Base-by-base conservation (phyloP, 2,113 vertebrate species). In the Seriola rivoliana region DNA sequence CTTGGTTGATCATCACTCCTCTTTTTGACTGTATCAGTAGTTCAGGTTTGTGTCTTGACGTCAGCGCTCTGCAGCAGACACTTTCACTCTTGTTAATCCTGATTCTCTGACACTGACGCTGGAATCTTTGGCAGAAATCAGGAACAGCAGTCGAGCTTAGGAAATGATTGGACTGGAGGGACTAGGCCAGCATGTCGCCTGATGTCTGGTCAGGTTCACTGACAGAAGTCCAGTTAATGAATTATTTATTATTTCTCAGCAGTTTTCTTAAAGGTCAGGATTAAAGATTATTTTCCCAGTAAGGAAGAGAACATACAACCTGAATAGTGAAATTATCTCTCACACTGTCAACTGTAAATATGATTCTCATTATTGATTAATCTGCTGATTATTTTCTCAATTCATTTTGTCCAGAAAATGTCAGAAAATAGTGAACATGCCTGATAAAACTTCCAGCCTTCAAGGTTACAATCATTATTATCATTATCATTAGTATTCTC, bases 21-120 rank as follows among this genome's bases (percentile, higher is more conserved):
- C 50, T 54, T 19, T 46, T 68, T 19, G 19, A 36, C 44, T 4
- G 2, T 13, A 52, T 50, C 14, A 42, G 21, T 25, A 9, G 44
- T 16, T 40, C 19, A 23, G 42, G 23, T 40, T 46, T 32, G 17
- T 10, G 25, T 48, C 13, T 2, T 14, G 36, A 66, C 59, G 23
- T 68, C 62, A 50, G 38, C 5, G 6, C 48, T 19, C 13, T 4
- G 7, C 25, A 7, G 6, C 3, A 9, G 59, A 21, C 57, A 25
- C 23, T 54, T 57, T 60, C 23, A 34, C 70, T 60, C n/a, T 0
- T n/a, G 25, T 34, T 82, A 66, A 85, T 80, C 76, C 65, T 6
- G 48, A 66, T 74, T 71, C 69, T 55, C 63, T 7, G 2, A 25
- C 46, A 7, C 59, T 63, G 70, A 65, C 40, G 23, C 65, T 48